A percentile compares a stretch with the other conserved stretches of the same genome.
phyloP scores from a whole-genome alignment of 1,140 invertebrate genomes.

The Tetragnatha versicolor region DNA sequence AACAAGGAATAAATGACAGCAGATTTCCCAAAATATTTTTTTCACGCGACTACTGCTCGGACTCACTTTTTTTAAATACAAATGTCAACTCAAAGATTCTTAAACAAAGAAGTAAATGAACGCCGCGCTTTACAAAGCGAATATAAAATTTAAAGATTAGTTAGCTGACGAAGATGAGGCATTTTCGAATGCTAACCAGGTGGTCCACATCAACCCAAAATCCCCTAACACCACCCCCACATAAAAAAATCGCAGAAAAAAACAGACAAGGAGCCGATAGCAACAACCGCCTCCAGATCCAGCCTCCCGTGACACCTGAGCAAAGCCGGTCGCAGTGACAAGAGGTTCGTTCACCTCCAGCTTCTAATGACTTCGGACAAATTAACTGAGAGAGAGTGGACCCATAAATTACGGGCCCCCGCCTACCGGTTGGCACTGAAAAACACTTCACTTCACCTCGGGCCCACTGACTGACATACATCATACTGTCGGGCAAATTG shows the following conservation, averaged over 20 bases:
- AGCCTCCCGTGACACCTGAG: too few relatives aligned
- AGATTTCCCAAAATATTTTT: too few relatives aligned
- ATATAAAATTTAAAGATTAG: too few relatives aligned
- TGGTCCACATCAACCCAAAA: not conserved
- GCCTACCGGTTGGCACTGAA: not conserved
- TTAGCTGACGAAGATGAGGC: not conserved
- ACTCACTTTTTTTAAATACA: too few relatives aligned
- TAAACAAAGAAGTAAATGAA: too few relatives aligned
- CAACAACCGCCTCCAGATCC: too few relatives aligned
- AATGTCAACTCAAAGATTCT: too few relatives aligned
- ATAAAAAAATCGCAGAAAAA: not conserved
- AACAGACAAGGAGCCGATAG: not conserved
- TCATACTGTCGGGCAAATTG: not conserved
- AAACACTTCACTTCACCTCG: not conserved
- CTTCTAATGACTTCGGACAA: slow-evolving; percentile 9
- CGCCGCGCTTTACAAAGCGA: too few relatives aligned
- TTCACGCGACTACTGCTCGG: too few relatives aligned
- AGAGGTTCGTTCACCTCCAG: not conserved
- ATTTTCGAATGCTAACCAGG: slow-evolving; percentile 1
- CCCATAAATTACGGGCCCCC: not conserved
- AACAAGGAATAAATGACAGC: too few relatives aligned
- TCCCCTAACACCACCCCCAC: not conserved
- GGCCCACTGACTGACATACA: not conserved
- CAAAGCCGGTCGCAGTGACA: not conserved
- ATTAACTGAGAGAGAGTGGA: not conserved